Percentiles rank a stretch among this genome's conserved stretches.
Conservation (phyloP, 2,888 invertebrate genomes). For the Morinoia aosen region DNA sequence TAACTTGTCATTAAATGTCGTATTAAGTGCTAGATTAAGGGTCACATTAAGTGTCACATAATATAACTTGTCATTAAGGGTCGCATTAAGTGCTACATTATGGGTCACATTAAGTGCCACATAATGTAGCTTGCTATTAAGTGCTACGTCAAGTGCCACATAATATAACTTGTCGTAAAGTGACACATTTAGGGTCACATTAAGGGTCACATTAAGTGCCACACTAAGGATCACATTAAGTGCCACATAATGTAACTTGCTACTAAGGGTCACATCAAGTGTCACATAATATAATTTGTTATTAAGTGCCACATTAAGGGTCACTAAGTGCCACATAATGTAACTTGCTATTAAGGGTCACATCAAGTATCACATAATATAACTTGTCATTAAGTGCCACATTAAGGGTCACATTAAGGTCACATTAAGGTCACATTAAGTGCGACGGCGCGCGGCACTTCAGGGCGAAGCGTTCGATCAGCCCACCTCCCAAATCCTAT, state of each 20-base stretch:
- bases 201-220: background rate
- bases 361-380: background rate
- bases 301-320: background rate
- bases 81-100: background rate
- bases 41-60: background rate
- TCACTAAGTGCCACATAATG: background rate
- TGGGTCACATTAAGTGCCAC: background rate
- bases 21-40: background rate
- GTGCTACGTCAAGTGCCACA: no score
- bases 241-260: no score
- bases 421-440: background rate
- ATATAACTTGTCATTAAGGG: background rate
- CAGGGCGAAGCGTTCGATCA: background rate
- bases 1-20: background rate
- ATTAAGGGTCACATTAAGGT: background rate
- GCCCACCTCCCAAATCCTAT: constrained; percentile 25
- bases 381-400: background rate
- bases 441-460: background rate
- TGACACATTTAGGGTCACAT: no score
- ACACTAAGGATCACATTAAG: background rate
- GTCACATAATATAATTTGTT: background rate
- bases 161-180: no score
- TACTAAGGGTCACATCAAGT: background rate
- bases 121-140: no score
- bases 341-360: background rate